Conservation (phyloP, 2,888 invertebrate genomes). For the Hyles lineata region DNA sequence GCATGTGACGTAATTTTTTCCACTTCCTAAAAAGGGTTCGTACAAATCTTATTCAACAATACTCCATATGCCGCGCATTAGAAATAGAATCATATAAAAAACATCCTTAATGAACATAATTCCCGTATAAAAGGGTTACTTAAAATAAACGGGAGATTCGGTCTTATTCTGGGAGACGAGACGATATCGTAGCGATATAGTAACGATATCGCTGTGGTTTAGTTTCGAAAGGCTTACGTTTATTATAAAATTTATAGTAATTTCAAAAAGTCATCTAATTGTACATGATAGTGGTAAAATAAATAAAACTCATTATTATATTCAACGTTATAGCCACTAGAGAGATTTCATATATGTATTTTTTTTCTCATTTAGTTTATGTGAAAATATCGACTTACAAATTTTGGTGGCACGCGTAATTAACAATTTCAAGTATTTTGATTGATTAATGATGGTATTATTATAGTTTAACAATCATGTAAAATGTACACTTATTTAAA, state of each 20-base stretch:
- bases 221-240: not conserved
- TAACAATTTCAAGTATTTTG: no score
- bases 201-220: constrained; percentile 4
- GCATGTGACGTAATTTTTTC: constrained; percentile 48
- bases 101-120: constrained; percentile 80
- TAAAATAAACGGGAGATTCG: constrained; percentile 66
- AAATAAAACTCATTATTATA: no score
- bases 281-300: no score
- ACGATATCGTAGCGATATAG: constrained; percentile 11
- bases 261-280: not conserved
- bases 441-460: no score
- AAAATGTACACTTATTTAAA: no score
- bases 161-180: constrained; percentile 56
- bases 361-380: no score
- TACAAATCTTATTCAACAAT: constrained; percentile 57
- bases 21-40: constrained; percentile 59
- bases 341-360: no score
- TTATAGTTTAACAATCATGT: no score
- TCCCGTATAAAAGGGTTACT: constrained; percentile 81
- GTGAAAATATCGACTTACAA: no score
- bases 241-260: not conserved
- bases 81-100: constrained; percentile 79
- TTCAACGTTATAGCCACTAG: no score
- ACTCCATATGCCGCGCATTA: constrained; percentile 62
- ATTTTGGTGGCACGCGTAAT: no score